Evolutionary conservation across 1,140 invertebrate species (phyloP).

Genomic region (Araneus ventricosus): DNA sequence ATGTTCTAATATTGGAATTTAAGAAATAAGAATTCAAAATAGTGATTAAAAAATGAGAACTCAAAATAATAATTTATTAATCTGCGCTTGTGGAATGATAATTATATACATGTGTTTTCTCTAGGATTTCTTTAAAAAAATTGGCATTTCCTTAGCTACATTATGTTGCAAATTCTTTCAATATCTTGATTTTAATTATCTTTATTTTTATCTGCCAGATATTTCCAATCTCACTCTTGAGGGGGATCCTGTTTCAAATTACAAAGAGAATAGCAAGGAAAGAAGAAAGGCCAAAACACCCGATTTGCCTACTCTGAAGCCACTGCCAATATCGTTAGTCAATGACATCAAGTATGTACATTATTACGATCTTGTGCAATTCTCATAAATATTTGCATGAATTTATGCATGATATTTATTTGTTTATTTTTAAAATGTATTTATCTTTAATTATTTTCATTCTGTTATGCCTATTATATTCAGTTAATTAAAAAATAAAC

Average conservation of each 20-base stretch:
- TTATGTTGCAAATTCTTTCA: neutral
- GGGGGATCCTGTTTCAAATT: conserved; percentile 72
- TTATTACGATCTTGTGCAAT: neutral
- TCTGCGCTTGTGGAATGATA: too few relatives aligned
- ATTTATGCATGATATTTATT: neutral
- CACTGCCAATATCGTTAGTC: conserved; percentile 90
- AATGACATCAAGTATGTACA: conserved; percentile 90
- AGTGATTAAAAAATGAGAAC: too few relatives aligned
- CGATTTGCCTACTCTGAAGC: conserved; percentile 80
- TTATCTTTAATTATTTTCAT: neutral
- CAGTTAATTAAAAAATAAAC: too few relatives aligned
- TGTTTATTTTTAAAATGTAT: too few relatives aligned
- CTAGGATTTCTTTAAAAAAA: too few relatives aligned
- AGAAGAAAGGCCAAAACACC: conserved; percentile 75
- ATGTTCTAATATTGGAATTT: too few relatives aligned
- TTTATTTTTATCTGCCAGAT: conserved; percentile 82
- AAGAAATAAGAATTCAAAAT: too few relatives aligned
- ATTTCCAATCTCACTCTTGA: conserved; percentile 88
- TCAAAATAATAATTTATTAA: too few relatives aligned
- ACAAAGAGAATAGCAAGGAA: conserved; percentile 75
- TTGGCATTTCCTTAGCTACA: too few relatives aligned
- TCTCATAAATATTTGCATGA: neutral
- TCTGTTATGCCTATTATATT: too few relatives aligned
- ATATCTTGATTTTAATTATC: conserved; percentile 1
- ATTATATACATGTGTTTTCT: too few relatives aligned